These are phyloP conservation scores for Sardina pilchardus DNA, from an alignment of 2,113 vertebrate species.

Conservation along the genomic window DNA sequence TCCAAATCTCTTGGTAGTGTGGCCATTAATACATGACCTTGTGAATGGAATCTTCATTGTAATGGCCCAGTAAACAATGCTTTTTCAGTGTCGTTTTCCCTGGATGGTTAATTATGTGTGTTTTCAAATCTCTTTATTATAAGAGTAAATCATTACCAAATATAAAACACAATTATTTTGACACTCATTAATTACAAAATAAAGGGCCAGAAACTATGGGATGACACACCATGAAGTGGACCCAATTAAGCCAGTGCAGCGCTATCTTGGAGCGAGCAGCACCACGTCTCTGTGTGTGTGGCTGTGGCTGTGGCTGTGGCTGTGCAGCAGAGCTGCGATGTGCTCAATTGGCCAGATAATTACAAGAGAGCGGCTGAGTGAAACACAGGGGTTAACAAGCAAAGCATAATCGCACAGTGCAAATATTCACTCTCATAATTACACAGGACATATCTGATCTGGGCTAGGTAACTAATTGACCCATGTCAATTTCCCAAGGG, in stretches of 20 bases:
- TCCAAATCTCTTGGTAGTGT: too few relatives aligned
- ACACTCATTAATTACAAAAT: neutral
- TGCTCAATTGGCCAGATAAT: slow-evolving; percentile 9
- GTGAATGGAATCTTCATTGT: neutral
- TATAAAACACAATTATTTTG: slow-evolving; percentile 10
- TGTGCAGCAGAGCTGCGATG: neutral
- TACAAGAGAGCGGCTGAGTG: neutral
- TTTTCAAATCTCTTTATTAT: slow-evolving; percentile 11
- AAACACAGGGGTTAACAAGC: slow-evolving; percentile 20
- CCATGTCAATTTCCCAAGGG: slow-evolving; percentile 5
- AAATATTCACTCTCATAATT: slow-evolving; percentile 22
- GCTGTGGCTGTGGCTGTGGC: neutral
- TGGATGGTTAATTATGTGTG: neutral
- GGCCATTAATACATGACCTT: too few relatives aligned
- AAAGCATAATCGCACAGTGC: slow-evolving; percentile 15
- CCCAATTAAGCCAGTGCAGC: neutral
- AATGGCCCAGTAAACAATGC: neutral
- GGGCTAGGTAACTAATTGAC: slow-evolving; percentile 7
- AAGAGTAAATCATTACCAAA: neutral
- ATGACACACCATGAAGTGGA: neutral
- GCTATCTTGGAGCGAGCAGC: neutral
- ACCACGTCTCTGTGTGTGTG: neutral
- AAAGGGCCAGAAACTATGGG: neutral
- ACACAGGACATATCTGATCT: slow-evolving; percentile 7
- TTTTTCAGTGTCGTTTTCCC: neutral